These are phyloP conservation scores for Caenorhabditis becei DNA, from an alignment of 2,888 invertebrate species.

Conservation along the genomic window DNA sequence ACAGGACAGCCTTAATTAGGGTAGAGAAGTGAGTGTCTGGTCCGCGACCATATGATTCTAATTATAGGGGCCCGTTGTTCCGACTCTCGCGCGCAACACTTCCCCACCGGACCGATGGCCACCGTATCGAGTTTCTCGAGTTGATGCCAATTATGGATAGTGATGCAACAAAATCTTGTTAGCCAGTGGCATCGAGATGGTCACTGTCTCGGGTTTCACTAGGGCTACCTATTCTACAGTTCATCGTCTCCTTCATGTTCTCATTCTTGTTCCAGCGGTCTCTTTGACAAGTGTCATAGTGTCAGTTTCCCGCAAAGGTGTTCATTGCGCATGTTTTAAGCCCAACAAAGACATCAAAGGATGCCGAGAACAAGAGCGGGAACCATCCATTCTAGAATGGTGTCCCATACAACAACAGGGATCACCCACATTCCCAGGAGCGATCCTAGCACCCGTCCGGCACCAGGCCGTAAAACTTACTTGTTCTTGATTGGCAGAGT, in stretches of 20 bases:
- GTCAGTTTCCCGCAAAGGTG: constrained; percentile 17
- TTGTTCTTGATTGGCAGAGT: constrained; percentile 54
- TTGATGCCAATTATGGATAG: background rate
- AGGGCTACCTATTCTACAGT: background rate
- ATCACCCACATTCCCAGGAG: constrained; percentile 26
- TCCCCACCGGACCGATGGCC: constrained; percentile 4
- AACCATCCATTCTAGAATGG: background rate
- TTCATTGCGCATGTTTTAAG: background rate
- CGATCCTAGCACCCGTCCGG: constrained; percentile 1
- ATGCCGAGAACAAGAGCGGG: background rate
- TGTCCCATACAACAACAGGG: background rate
- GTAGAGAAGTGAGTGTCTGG: constrained; percentile 19
- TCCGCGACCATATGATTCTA: constrained; percentile 43
- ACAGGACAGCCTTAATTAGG: constrained; percentile 32
- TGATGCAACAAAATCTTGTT: constrained; percentile 9
- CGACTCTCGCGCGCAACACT: constrained; percentile 49
- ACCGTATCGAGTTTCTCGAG: constrained; percentile 42
- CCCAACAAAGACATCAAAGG: constrained; percentile 1
- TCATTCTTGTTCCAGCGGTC: background rate
- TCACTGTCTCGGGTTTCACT: background rate
- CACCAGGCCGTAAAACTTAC: constrained; percentile 51
- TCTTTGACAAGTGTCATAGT: background rate
- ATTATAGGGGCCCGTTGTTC: constrained; percentile 40
- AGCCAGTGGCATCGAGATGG: background rate
- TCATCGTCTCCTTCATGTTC: background rate